Percentiles rank a stretch among this genome's conserved stretches.
phyloP scores from a whole-genome alignment of 2,797 vertebrate species.

The Taenioides sp. region DNA sequence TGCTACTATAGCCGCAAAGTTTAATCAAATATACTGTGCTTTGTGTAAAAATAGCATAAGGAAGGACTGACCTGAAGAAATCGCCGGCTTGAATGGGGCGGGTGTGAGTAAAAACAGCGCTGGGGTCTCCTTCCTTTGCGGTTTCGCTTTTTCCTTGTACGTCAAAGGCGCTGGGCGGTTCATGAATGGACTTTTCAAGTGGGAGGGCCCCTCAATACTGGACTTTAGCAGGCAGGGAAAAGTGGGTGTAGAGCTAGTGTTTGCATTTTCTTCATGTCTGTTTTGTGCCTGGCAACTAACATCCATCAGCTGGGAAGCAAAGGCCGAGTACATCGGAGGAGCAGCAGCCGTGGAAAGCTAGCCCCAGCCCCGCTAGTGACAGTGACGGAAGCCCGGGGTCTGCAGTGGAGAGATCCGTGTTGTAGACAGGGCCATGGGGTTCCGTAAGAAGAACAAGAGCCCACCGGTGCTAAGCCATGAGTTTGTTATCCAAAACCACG shows the following conservation, averaged over 20 bases:
- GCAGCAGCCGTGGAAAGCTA: conserved; percentile 31
- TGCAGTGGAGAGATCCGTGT: conserved; percentile 24
- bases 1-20: neutral
- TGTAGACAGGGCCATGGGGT: conserved; percentile 67
- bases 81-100: neutral
- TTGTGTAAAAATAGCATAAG: neutral
- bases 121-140: conserved; percentile 41
- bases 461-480: conserved; percentile 81
- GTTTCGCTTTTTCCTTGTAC: conserved; percentile 60
- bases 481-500: conserved; percentile 83
- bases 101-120: conserved; percentile 53
- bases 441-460: conserved; percentile 82
- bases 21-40: neutral
- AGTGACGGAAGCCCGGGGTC: conserved; percentile 27
- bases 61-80: conserved; percentile 1
- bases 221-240: conserved; percentile 51
- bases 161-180: conserved; percentile 67
- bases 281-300: conserved; percentile 30
- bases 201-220: conserved; percentile 51
- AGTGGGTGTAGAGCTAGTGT: conserved; percentile 59
- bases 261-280: conserved; percentile 55
- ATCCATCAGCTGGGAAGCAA: conserved; percentile 29
- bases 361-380: conserved; percentile 26
- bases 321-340: conserved; percentile 17
- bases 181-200: conserved; percentile 50